Conservation (phyloP, 1,140 invertebrate species). For the Coptotermes formosanus region DNA sequence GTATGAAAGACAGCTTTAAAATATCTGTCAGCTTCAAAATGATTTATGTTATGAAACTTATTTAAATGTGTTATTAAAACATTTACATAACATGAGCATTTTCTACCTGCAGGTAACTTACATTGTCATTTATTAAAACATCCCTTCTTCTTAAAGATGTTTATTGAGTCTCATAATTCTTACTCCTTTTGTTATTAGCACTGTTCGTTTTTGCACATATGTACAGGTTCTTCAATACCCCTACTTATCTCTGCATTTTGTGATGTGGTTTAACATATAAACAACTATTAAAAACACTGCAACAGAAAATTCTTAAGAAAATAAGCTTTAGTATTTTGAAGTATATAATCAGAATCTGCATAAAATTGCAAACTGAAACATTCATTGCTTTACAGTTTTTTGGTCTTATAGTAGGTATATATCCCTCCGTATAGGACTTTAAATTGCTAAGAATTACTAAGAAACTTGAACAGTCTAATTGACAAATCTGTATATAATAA, state of each 20-base stretch:
- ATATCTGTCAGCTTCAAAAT: too few species aligned
- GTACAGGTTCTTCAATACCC: background rate
- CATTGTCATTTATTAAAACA: background rate
- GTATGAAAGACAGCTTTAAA: too few species aligned
- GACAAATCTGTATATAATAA: background rate
- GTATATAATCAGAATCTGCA: background rate
- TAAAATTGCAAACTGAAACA: background rate
- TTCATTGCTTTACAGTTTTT: background rate
- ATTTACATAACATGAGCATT: too few species aligned
- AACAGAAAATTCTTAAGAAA: background rate
- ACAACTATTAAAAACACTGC: background rate
- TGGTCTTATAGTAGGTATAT: background rate
- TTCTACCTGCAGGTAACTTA: background rate
- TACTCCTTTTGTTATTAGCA: background rate
- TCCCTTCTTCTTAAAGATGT: background rate
- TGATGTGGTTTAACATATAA: background rate
- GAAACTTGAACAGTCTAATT: too few species aligned
- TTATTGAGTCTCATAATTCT: background rate
- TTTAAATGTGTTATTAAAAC: too few species aligned
- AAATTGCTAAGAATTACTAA: background rate
- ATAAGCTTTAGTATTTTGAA: background rate
- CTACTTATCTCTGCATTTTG: background rate
- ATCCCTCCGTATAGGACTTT: background rate
- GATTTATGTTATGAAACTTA: too few species aligned
- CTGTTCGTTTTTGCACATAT: background rate